phyloP scores from a whole-genome alignment of 2,888 invertebrate genomes.

The Campaea margaritaria region DNA sequence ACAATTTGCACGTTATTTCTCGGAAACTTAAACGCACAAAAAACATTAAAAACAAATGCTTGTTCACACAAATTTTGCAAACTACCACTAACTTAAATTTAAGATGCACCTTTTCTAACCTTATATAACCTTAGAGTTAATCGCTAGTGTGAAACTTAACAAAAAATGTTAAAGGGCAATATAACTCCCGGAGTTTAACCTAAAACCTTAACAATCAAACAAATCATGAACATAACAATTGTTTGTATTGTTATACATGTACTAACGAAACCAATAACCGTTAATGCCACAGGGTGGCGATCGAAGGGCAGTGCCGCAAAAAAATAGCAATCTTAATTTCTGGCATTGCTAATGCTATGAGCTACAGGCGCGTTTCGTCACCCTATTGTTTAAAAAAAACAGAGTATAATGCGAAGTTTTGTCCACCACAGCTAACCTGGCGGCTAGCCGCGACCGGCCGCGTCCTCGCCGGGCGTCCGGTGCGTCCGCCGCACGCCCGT shows the following conservation, averaged over 20 bases:
- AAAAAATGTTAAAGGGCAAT: no score
- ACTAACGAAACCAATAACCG: background rate
- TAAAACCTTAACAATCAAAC: background rate
- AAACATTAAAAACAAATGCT: background rate
- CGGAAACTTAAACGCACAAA: no score
- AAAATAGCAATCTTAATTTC: no score
- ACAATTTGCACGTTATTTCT: no score
- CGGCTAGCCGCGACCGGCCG: slow-evolving; percentile 84
- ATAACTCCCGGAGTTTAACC: background rate
- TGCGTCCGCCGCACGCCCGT: slow-evolving; percentile 39
- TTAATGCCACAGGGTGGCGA: no score
- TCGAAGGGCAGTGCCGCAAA: no score
- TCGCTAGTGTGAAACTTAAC: no score
- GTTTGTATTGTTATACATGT: background rate
- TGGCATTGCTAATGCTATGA: no score
- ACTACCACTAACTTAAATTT: slow-evolving; percentile 1
- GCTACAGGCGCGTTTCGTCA: no score
- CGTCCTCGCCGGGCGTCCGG: slow-evolving; percentile 61
- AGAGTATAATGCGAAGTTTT: slow-evolving; percentile 20
- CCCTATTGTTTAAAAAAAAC: no score
- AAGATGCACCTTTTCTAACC: background rate
- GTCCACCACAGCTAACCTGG: slow-evolving; percentile 42
- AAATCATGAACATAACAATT: no score
- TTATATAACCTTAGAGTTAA: no score
- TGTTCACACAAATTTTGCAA: background rate